Evolutionary conservation across 1,140 invertebrate species (phyloP).

Genomic region (Nomia melanderi): DNA sequence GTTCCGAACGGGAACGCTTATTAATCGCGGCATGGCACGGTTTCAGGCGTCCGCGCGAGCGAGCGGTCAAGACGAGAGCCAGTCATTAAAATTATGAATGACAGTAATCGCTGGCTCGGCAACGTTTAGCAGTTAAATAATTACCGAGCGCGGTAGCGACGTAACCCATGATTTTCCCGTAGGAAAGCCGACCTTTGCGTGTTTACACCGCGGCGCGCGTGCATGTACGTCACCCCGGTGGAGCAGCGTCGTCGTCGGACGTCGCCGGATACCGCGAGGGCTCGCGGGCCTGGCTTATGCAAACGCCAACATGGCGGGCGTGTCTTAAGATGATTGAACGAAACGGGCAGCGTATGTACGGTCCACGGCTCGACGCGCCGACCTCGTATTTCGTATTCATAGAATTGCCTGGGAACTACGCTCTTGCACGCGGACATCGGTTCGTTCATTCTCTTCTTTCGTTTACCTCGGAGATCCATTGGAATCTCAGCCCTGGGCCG

Average conservation of each 20-base stretch:
- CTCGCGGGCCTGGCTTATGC: conserved; percentile 69
- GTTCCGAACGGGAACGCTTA: too few relatives aligned
- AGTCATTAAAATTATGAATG: conserved; percentile 3
- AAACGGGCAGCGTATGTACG: conserved; percentile 56
- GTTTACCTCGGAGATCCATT: conserved; percentile 50
- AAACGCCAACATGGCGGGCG: conserved; percentile 75
- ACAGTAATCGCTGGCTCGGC: conserved; percentile 22
- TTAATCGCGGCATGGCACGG: too few relatives aligned
- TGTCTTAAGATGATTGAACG: conserved; percentile 75
- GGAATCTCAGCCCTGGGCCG: conserved; percentile 52
- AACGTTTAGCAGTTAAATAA: conserved; percentile 58
- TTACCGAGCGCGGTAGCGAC: conserved; percentile 49
- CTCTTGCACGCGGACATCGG: conserved; percentile 30
- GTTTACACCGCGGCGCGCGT: conserved; percentile 31
- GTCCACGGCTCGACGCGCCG: conserved; percentile 57
- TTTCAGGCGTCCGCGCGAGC: not conserved
- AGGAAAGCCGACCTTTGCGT: conserved; percentile 49
- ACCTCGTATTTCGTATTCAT: conserved; percentile 78
- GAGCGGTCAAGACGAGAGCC: not conserved
- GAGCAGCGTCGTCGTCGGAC: conserved; percentile 17
- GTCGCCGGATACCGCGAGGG: conserved; percentile 48
- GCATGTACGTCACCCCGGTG: conserved; percentile 30
- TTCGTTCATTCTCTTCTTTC: conserved; percentile 54
- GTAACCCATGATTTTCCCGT: conserved; percentile 47
- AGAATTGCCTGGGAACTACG: conserved; percentile 73